Evolutionary conservation across 2,797 vertebrate species (phyloP), one percentile per base, ranked within the genome.

Genomic region (Haliaeetus albicilla): DNA sequence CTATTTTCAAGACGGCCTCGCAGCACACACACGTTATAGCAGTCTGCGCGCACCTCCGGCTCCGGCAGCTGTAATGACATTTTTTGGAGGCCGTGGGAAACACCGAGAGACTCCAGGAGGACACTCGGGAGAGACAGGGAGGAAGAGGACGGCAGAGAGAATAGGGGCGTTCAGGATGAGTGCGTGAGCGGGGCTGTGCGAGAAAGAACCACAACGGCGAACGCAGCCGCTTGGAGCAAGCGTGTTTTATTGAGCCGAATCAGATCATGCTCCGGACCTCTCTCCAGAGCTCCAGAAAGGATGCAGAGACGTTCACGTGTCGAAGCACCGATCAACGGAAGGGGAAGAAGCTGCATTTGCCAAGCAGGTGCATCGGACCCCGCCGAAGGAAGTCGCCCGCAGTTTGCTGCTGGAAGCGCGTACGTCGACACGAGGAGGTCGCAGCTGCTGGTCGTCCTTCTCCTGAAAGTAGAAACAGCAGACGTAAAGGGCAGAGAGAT

Each of bases 41-140:
- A 31, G 53, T 8, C 17, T 12, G 53, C 30, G 30, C 18, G 7
- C 18, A 3, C 53, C 53, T 54, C 30, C 53, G 11, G 53, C 53
- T 54, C 30, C 5, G 30, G 3, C 11, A 5, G 53, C 30, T 18
- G 53, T 18, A 2, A 31, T 1, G 53, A 8, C 53, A 1, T 6
- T 7, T 8, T 54, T 54, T 31, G 27, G 39, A 46, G 19, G 33
- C 10, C 19, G 4, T 4, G 19, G 41, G 16, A 35, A 23, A 30
- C 15, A 30, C 2, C 5, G 19, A 30, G 25, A 23, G 17, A 23
- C 28, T 37, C 27, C 56, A 18, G 54, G 19, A 6, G 56, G 25
- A 8, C 11, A 3, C 35, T 48, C 30, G 43, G 57, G 43, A 46
- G 16, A 11, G 73, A 25, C 12, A 7, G 57, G 28, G 18, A 39